Percentiles rank a stretch among this genome's conserved stretches.
Evolutionary conservation across 2,888 invertebrate genomes (phyloP).

Genomic region (Apamea monoglypha): DNA sequence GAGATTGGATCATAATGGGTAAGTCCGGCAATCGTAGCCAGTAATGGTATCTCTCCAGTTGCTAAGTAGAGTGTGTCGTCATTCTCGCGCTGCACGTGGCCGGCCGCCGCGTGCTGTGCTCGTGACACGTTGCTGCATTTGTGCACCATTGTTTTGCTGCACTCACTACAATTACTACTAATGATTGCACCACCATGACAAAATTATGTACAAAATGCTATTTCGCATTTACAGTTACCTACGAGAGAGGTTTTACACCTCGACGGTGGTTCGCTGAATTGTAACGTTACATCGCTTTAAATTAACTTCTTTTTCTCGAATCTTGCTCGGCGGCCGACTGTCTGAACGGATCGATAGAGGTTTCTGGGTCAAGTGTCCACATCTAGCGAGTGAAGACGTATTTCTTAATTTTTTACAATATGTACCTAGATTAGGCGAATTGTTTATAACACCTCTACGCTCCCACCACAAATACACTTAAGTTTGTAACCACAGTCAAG

Average conservation of each 20-base stretch:
- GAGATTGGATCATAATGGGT: conserved; percentile 85
- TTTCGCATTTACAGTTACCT: conserved; percentile 63
- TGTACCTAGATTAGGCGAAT: conserved; percentile 3
- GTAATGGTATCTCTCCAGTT: conserved; percentile 72
- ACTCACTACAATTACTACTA: conserved; percentile 48
- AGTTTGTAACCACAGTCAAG: conserved; percentile 43
- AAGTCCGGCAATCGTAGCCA: conserved; percentile 78
- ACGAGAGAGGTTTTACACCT: conserved; percentile 63
- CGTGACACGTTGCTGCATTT: conserved; percentile 69
- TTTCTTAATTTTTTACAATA: conserved; percentile 53
- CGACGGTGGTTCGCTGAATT: conserved; percentile 66
- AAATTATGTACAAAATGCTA: conserved; percentile 61
- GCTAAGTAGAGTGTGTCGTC: conserved; percentile 81
- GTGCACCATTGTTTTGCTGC: conserved; percentile 67
- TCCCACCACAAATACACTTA: conserved; percentile 27
- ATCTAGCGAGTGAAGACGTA: conserved; percentile 60
- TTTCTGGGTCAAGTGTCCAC: conserved; percentile 74
- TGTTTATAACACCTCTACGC: conserved; percentile 25
- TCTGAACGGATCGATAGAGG: conserved; percentile 71
- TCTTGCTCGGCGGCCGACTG: conserved; percentile 67
- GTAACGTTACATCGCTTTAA: conserved; percentile 66
- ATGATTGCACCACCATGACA: conserved; percentile 50
- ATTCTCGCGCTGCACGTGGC: conserved; percentile 75
- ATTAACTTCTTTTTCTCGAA: conserved; percentile 68
- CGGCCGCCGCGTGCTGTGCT: conserved; percentile 66